phyloP scores from a whole-genome alignment of 2,888 invertebrate genomes.

The Nipponacmea schrenckii region DNA sequence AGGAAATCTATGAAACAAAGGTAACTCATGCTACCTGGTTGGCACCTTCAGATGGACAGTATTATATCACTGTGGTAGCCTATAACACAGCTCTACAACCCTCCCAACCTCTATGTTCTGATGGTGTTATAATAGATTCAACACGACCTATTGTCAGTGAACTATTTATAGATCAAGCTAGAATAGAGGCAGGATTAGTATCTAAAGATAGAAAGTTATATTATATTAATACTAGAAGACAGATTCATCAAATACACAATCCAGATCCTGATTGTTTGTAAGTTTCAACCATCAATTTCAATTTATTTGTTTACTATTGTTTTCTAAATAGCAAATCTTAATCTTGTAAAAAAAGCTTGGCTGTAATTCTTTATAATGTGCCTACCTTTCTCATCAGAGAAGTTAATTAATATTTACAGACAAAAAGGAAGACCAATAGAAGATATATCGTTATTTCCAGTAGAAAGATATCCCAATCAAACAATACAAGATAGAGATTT shows the following conservation, averaged over 20 bases:
- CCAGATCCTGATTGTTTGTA: not conserved
- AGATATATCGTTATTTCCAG: not conserved
- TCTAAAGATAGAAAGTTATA: not conserved
- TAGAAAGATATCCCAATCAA: not conserved
- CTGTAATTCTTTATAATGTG: too few species aligned
- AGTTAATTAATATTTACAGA: not conserved
- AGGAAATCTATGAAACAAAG: conserved; percentile 25
- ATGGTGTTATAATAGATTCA: conserved; percentile 43
- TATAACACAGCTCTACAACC: conserved; percentile 46
- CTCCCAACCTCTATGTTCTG: conserved; percentile 49
- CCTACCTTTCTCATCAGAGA: too few species aligned
- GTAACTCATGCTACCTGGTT: conserved; percentile 27
- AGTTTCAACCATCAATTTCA: not conserved
- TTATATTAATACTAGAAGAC: not conserved
- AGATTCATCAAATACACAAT: not conserved
- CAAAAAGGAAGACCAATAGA: not conserved
- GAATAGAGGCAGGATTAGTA: conserved; percentile 36
- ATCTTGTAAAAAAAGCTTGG: too few species aligned
- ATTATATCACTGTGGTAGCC: conserved; percentile 47
- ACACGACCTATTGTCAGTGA: conserved; percentile 29
- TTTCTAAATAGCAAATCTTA: too few species aligned
- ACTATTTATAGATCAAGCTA: conserved; percentile 32
- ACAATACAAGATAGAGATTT: not conserved
- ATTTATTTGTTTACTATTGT: too few species aligned
- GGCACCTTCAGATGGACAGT: conserved; percentile 35